Percentiles rank a stretch among this genome's conserved stretches.
These are phyloP conservation scores for Alosa alosa DNA, from an alignment of 2,113 vertebrate species.

Conservation along the genomic window DNA sequence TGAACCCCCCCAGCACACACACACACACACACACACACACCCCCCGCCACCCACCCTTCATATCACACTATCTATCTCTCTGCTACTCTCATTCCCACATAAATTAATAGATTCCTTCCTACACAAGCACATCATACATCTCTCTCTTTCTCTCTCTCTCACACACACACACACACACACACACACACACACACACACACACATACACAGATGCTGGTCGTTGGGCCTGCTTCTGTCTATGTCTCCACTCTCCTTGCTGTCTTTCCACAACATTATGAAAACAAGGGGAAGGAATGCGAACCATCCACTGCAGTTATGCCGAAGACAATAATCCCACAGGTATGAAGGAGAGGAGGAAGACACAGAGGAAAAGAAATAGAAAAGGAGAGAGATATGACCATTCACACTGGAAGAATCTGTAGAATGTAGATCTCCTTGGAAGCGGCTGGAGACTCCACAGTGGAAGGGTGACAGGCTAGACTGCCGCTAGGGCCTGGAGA, in stretches of 20 bases:
- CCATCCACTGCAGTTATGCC: slow-evolving; percentile 47
- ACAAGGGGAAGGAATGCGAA: slow-evolving; percentile 55
- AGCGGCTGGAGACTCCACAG: slow-evolving; percentile 31
- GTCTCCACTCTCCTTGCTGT: slow-evolving; percentile 36
- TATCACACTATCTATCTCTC: slow-evolving; percentile 26
- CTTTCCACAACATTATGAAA: slow-evolving; percentile 54
- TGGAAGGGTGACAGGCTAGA: not conserved
- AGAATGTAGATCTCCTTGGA: slow-evolving; percentile 42
- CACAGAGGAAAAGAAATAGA: not conserved
- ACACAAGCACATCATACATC: slow-evolving; percentile 17
- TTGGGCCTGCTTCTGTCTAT: slow-evolving; percentile 34
- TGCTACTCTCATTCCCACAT: slow-evolving; percentile 31
- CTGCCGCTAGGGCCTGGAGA: not conserved
- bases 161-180: slow-evolving; percentile 40
- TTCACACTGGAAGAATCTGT: slow-evolving; percentile 45
- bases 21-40: slow-evolving; percentile 1
- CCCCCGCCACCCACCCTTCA: slow-evolving; percentile 26
- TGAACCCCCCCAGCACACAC: not conserved
- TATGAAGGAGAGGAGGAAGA: slow-evolving; percentile 31
- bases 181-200: slow-evolving; percentile 42
- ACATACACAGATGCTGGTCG: slow-evolving; percentile 38
- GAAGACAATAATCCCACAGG: slow-evolving; percentile 49
- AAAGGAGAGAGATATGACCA: slow-evolving; percentile 20
- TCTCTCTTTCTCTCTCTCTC: not conserved
- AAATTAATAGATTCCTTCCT: slow-evolving; percentile 35